Base-by-base conservation (phyloP, 92 coral and sea anemone genomes). In the Actinernus sp. region DNA sequence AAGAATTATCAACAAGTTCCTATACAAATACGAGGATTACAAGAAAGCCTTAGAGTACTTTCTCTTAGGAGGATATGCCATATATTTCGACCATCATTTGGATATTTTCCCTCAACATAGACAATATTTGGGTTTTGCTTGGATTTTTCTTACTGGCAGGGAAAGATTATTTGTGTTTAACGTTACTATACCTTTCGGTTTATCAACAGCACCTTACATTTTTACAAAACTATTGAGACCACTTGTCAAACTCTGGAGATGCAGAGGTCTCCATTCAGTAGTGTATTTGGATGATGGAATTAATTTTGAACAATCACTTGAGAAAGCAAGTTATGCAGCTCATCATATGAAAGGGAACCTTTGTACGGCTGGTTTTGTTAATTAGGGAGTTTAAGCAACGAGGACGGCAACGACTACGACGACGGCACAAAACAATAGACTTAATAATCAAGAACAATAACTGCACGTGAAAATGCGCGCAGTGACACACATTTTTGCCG, bases 221-320 rank as follows among this genome's bases (percentile, higher is more conserved):
- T 61, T 0, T 73, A 71, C 9, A 22, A 69, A 30, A 45, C 62
- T 4, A 79, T n/a, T n/a, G n/a, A n/a, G n/a, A n/a, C n/a, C n/a
- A n/a, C n/a, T n/a, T n/a, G n/a, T n/a, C n/a, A n/a, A 79, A 43
- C 52, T 43, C 4, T 80, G 80, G 87, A 46, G 74, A 12, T 10
- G 19, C 13, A 38, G 65, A 17, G 74, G 87, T 1, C 38, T 80
- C 4, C 63, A 71, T 38, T 54, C 39, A 14, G 73, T 79, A 18
- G 86, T 79, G 3, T 68, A 79, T 37, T 36, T 79, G 26, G 72
- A 79, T 26, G 72, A 79, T 52, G 86, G 73, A 0, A 49, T 79
- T 30, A 23, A 20, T 32, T 25, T 79, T 14, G 72, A 67, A 49
- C 30, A 14, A 7, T 57, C 66, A 4, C 40, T 78, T 1, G 71